Evolutionary conservation across 1,140 invertebrate genomes (phyloP).

Genomic region (Daktulosphaira vitifoliae): DNA sequence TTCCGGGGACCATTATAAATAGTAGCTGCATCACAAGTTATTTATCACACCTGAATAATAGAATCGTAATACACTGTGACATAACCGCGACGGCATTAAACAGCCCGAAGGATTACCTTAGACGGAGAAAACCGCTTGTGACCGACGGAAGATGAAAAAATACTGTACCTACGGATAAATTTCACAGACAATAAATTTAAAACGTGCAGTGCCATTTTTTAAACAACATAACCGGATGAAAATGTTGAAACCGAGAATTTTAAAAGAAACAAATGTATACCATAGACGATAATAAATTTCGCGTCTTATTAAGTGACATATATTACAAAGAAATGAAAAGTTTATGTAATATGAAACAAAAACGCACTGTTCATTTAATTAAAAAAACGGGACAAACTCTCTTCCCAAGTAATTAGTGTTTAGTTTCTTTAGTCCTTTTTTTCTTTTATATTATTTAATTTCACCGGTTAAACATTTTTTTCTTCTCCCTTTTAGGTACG

Average conservation of each 20-base stretch:
- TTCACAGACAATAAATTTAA: constrained; percentile 25
- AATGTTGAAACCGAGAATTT: neutral
- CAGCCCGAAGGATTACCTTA: neutral
- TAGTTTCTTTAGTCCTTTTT: constrained; percentile 1
- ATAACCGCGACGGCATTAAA: too few relatives aligned
- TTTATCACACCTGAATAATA: too few relatives aligned
- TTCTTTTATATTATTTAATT: constrained; percentile 23
- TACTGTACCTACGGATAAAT: neutral
- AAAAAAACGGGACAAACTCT: neutral
- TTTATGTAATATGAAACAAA: neutral
- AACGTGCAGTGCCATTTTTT: constrained; percentile 4
- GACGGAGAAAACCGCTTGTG: constrained; percentile 5
- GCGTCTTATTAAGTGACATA: too few relatives aligned
- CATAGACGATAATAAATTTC: too few relatives aligned
- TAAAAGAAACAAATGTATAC: neutral
- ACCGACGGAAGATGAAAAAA: constrained; percentile 13
- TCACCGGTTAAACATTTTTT: neutral
- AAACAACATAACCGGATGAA: neutral
- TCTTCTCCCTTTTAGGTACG: constrained; percentile 9
- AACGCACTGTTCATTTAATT: neutral
- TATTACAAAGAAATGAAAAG: too few relatives aligned
- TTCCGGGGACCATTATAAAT: too few relatives aligned
- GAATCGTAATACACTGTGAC: too few relatives aligned
- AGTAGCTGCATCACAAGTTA: too few relatives aligned
- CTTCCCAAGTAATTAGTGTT: constrained; percentile 8